A percentile compares a stretch with the other conserved stretches of the same genome.
These are phyloP conservation scores for Ibidorhyncha struthersii DNA, from an alignment of 2,113 vertebrate genomes.

Conservation along the genomic window DNA sequence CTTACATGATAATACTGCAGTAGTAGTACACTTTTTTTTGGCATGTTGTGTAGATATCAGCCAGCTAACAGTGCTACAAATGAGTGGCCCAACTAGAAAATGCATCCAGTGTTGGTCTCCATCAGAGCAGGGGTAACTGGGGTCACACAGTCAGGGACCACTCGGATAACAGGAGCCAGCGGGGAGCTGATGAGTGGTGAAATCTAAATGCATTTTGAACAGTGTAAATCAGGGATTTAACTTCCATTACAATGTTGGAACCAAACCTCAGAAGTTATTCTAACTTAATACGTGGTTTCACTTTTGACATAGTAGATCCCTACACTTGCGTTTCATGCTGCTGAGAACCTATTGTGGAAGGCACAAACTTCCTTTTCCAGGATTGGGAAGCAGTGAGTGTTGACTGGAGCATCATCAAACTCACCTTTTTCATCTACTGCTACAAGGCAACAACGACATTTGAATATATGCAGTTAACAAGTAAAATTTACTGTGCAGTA, in stretches of 20 bases:
- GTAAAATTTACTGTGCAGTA: neutral
- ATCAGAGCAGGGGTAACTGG: neutral
- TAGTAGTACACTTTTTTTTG: neutral
- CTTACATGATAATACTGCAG: neutral
- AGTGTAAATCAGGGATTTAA: neutral
- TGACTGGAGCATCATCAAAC: neutral
- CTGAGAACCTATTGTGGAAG: neutral
- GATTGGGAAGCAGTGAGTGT: neutral
- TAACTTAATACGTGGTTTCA: neutral
- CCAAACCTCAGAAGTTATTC: neutral
- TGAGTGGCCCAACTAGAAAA: neutral
- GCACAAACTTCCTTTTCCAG: neutral
- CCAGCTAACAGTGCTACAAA: neutral
- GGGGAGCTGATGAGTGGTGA: neutral
- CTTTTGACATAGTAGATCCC: neutral
- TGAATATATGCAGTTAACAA: neutral
- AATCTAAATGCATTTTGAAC: neutral
- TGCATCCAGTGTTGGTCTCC: neutral
- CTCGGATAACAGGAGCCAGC: neutral
- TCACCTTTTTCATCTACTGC: neutral
- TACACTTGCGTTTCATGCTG: neutral
- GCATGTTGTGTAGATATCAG: neutral
- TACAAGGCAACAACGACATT: neutral
- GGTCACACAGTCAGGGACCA: neutral
- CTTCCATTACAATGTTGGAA: neutral